Conservation (phyloP, 2,113 vertebrate genomes). For the Sarotherodon lohbergeri region DNA sequence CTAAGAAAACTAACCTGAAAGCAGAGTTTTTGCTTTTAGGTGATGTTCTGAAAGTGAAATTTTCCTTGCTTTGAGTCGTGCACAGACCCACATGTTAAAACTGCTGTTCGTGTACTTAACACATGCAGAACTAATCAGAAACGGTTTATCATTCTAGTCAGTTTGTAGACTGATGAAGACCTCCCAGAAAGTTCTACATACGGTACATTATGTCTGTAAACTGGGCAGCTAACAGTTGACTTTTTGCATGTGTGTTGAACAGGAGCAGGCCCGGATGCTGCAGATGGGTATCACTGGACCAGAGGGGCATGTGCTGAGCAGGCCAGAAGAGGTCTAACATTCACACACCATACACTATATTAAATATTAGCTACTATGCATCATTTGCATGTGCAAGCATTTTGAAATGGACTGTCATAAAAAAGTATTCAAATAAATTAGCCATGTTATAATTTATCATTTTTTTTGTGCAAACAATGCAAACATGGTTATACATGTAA, state of each 20-base stretch:
- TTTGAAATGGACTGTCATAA: not conserved
- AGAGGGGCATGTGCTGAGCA: conserved; percentile 91
- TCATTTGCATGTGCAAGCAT: not conserved
- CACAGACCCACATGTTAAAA: not conserved
- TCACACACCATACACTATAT: not conserved
- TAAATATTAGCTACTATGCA: not conserved
- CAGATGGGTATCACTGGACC: conserved; percentile 95
- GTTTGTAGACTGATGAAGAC: not conserved
- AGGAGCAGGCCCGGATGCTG: conserved; percentile 92
- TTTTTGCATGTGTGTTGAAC: conserved; percentile 34
- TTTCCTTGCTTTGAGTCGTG: not conserved
- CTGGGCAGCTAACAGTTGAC: not conserved
- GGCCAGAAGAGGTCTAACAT: conserved; percentile 87
- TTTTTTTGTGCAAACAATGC: not conserved
- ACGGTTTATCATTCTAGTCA: not conserved
- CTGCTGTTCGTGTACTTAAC: not conserved
- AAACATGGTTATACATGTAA: not conserved
- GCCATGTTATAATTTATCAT: not conserved
- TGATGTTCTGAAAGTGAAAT: not conserved
- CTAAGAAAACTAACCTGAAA: not conserved
- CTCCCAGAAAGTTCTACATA: not conserved
- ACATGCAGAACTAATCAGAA: not conserved
- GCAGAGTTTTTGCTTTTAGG: not conserved
- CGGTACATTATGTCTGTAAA: not conserved
- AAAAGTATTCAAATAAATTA: not conserved